phyloP scores from a whole-genome alignment of 2,888 invertebrate species.

The Athrips mouffetella region DNA sequence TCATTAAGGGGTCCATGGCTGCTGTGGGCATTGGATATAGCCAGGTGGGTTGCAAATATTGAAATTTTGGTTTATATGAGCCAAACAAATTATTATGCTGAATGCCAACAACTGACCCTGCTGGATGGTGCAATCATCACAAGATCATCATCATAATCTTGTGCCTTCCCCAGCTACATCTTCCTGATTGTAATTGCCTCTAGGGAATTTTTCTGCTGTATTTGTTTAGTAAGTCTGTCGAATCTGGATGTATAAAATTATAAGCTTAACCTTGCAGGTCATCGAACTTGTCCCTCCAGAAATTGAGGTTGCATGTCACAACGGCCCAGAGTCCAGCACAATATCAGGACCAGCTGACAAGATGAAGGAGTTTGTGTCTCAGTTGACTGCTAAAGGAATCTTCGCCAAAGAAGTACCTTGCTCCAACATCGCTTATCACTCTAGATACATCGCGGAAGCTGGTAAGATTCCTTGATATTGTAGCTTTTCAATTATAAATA shows the following conservation, averaged over 20 bases:
- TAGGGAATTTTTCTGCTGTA: no score
- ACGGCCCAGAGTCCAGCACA: slow-evolving; percentile 86
- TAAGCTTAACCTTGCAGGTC: slow-evolving; percentile 33
- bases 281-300: slow-evolving; percentile 70
- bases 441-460: slow-evolving; percentile 86
- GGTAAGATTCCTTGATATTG: slow-evolving; percentile 49
- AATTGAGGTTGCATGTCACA: slow-evolving; percentile 89
- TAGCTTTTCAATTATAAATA: not conserved
- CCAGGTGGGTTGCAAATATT: slow-evolving; percentile 64
- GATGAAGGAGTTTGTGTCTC: slow-evolving; percentile 77
- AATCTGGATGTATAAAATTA: not conserved
- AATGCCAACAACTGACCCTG: no score
- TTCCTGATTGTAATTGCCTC: no score
- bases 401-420: slow-evolving; percentile 76
- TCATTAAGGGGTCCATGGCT: slow-evolving; percentile 90
- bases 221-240: no score
- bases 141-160: no score
- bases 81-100: no score
- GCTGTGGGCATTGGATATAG: slow-evolving; percentile 84
- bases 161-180: no score
- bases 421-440: slow-evolving; percentile 93
- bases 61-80: no score
- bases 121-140: no score
- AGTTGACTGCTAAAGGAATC: slow-evolving; percentile 52
- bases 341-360: slow-evolving; percentile 85